Base-by-base conservation (phyloP, 2,888 invertebrate species). In the Andrena camellia region DNA sequence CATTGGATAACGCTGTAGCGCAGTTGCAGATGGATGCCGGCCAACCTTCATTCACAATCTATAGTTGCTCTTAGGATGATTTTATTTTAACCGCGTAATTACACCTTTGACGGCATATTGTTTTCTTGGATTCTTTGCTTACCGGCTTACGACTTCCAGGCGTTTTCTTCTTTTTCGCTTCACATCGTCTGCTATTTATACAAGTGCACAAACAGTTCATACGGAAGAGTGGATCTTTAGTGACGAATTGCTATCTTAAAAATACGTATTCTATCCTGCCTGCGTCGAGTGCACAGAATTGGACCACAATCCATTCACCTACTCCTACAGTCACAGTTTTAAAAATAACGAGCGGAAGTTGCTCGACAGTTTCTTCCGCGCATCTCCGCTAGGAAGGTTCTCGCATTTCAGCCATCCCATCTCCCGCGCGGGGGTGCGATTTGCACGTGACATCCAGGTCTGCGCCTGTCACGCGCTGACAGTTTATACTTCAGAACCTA, bases 401-500 rank as follows among this genome's bases (percentile, higher is more conserved):
- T 81, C 72, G 59, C 23, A 10, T 57, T 35, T 26, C 26, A 29
- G 60, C 72, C 42, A 31, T 8, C 29, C 35, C 26, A 42, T 57
- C 26, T 57, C 26, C 23, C 42, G 35, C 52, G 23, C 42, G n/a
- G 52, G n/a, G 26, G 26, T n/a, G 60, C 70, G 68, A 87, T 71
- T 74, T 69, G 29, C 71, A 26, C 67, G 33, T 42, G 50, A 60
- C 62, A 59, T 59, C 26, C 33, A 23, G 23, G 64, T 52, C 79
- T 77, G 77, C 63, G 23, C 33, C 59, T 74, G 82, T 79, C 87
- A 68, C 64, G 42, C 23, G n/a, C 35, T 63, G 72, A 68, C 72
- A 71, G 70, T 78, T 82, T 80, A 83, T 85, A 85, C 82, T 59
- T 83, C 83, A 67, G 70, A 80, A 59, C 75, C 71, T 64, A 62